Base-by-base conservation (phyloP, 2,888 invertebrate genomes). In the Silvanus unidentatus region DNA sequence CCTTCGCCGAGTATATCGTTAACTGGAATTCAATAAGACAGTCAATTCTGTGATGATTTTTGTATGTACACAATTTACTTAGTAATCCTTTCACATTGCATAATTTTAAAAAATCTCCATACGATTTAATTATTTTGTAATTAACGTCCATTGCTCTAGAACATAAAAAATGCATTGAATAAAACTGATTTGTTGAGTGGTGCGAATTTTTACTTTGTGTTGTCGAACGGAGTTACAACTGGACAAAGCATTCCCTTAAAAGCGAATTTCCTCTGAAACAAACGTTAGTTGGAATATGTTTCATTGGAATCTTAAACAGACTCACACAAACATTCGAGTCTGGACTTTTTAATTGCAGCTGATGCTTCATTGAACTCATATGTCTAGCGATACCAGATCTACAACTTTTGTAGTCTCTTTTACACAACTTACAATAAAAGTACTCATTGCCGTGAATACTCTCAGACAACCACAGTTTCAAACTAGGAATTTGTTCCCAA, bases 1-100 rank as follows among this genome's bases (percentile, higher is more conserved):
- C 86, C 86, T 70, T 91, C 90, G 0, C 89, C 90, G 15, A 80
- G 81, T 0, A 88, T 87, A 9, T 90, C 89, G 67, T 86, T 86
- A 5, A 89, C 88, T 88, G 58, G 57, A 42, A 28, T 2, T n/a
- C 22, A 22, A 22, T 22, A 5, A 22, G 22, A 22, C 3, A 22
- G 3, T 22, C 22, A 22, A 22, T 5, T 22, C 3, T 8, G 22
- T 22, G 22, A 5, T 22, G 3, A 22, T 22, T 3, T 22, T 22
- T 3, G 8, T 3, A 5, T 3, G 32, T 3, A 29, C 16, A 28
- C 16, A 12, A 15, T 4, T 4, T 37, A 37, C 16, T 37, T 37
- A 37, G 22, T 22, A 22, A 8, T 22, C 22, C 22, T 22, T 22
- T 32, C 4, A 32, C 11, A 32, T 32, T 32, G 10, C 10, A 5